Base-by-base conservation (phyloP, 1,140 invertebrate genomes). In the Drosophila jambulina region DNA sequence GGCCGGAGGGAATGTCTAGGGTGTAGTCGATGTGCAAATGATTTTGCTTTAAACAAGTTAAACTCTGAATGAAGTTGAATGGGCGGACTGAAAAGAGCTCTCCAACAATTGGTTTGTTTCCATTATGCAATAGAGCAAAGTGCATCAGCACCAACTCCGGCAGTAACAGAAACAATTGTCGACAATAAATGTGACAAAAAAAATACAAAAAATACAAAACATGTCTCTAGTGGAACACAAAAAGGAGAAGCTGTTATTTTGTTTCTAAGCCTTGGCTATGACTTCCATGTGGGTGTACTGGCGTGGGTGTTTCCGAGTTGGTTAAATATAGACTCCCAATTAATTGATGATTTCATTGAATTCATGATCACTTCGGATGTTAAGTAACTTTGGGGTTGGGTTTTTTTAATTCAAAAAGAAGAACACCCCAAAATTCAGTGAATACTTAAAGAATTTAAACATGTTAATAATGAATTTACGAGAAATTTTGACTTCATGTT, bases 51-150 rank as follows among this genome's bases (percentile, higher is more conserved):
- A 75, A 75, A 63, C 71, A 72, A 72, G 51, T 71, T 43, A 34
- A 72, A 59, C 54, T 54, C 48, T 34, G 25, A 49, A 49, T 27
- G 25, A 46, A 75, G 69, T 71, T 75, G 58, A 54, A 75, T 75
- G 71, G 69, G 57, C 45, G 69, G 53, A 51, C 53, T 29, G 29
- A 70, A 36, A 36, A 46, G 68, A 57, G 68, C 42, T 56, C 63
- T 32, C 42, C 63, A 68, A 38, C 68, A 72, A 72, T 71, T 49
- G 69, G n/a, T 60, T 65, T 46, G 54, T 45, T 71, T 59, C 40
- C 65, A 59, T 75, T 61, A 75, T 68, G 75, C 75, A 77, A 77
- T 77, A 77, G 75, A 77, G 74, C 74, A 77, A 77, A 77, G 75
- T 77, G 74, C 75, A 77, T 53, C 54, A 60, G 63, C 62, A 77